Evolutionary conservation across 2,113 vertebrate genomes (phyloP).

Genomic region (Alethe castanea): DNA sequence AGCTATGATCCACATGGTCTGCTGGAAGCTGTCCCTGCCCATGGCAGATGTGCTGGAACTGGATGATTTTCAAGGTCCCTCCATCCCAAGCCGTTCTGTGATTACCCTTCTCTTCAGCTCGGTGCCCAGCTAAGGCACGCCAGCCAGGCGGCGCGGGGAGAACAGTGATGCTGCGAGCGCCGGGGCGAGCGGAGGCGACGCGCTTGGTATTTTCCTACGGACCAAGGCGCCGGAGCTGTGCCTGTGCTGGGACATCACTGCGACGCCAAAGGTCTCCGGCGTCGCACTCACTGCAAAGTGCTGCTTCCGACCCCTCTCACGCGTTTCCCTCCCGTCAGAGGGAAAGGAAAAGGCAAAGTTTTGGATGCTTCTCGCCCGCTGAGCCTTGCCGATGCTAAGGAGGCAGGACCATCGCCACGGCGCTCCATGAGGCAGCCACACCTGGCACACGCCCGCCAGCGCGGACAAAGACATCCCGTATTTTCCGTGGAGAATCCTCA

Average conservation of each 20-base stretch:
- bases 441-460: not conserved
- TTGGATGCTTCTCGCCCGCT: not conserved
- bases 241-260: not conserved
- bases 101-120: not conserved
- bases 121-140: not conserved
- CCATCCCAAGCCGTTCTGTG: not conserved
- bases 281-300: rapidly evolving
- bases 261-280: not conserved
- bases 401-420: not conserved
- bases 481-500: not conserved
- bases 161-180: not conserved
- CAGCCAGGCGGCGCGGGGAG: not conserved
- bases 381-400: rapidly evolving
- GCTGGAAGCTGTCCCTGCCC: not conserved
- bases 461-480: not conserved
- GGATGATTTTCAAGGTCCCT: not conserved
- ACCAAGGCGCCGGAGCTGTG: not conserved
- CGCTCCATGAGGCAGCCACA: not conserved
- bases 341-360: not conserved
- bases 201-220: not conserved
- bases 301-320: not conserved
- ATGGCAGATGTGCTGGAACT: not conserved
- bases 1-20: not conserved
- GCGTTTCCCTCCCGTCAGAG: not conserved
- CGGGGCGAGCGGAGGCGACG: not conserved